Base-by-base conservation (phyloP, 2,113 vertebrate species). In the Dascyllus trimaculatus region DNA sequence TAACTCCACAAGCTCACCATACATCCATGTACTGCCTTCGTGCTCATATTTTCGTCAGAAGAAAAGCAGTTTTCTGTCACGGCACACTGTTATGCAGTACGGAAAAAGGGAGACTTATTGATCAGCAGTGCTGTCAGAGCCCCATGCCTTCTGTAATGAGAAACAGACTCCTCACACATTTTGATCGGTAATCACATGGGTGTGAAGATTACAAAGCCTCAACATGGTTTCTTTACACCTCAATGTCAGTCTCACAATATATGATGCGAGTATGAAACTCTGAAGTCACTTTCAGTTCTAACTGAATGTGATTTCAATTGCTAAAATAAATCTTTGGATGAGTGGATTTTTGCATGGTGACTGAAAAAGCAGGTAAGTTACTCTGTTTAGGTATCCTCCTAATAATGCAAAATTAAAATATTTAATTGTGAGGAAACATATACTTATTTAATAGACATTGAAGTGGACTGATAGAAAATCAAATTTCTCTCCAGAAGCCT, bases 141-240 rank as follows among this genome's bases (percentile, higher is more conserved):
- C 93, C 95, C 91, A 85, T 75, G 81, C 96, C 95, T 94, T 84
- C 92, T 96, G 97, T 99, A 98, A 99, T 97, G 96, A 98, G 97
- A 98, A 99, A 98, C 98, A 98, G 97, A 98, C 97, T 88, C 63
- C 80, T 86, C 51, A 66, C 75, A 86, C 56, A 64, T 87, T 82
- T 22, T 71, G 54, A 77, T 56, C 75, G 40, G 46, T 49, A 53
- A 80, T 80, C 56, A 73, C 46, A 45, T 48, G 65, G 65, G 62
- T 75, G 56, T 77, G 68, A 62, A 53, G 58, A 62, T 52, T 54
- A 58, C 64, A 53, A 69, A 81, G 53, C 25, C n/a, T 11, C 58
- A 78, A 80, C 17, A 14, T 32, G 58, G 65, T 74, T 76, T 56
- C 17, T 70, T 52, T 32, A 19, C 25, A 62, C 35, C 38, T 71